Base-by-base conservation (phyloP, 2,113 vertebrate genomes). In the Crypturellus undulatus region DNA sequence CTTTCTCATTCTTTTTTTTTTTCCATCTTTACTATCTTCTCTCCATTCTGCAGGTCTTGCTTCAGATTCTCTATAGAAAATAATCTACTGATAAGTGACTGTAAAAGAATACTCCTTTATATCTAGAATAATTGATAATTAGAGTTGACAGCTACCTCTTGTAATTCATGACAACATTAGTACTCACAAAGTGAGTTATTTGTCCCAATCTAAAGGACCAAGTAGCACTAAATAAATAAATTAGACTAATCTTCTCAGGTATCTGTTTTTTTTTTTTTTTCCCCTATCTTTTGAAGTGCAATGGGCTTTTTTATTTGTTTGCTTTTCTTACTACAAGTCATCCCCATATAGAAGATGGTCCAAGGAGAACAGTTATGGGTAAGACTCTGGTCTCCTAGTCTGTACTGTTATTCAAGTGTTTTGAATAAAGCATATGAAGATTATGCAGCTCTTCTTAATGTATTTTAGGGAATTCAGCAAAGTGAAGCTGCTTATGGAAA, bases 131-230 rank as follows among this genome's bases (percentile, higher is more conserved):
- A 71, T 2, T 24, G 5, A 25, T 64, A 96, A 94, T 97, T 96
- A 91, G 32, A 93, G 47, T 71, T 65, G 87, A 93, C 95, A 97
- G 94, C 96, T 90, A 93, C 17, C 89, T 81, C 62, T 87, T 85
- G 79, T 95, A 96, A 96, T 92, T 93, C 85, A 92, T 70, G 54
- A 63, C 56, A 73, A 62, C 6, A 30, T 45, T 81, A 87, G 64
- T 62, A 90, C 28, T 58, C 10, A 54, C 22, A 78, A 15, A 79
- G 22, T 15, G 21, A 52, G 45, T 63, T 93, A 87, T 92, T 70
- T 43, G 7, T 56, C 34, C 77, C 19, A 19, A 81, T 73, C 49
- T 79, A 93, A 42, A 24, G 63, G 56, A 60, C 54, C 60, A 70
- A 93, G 47, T 56, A 86, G 60, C 79, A 92, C 18, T 64, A 95